phyloP scores from a whole-genome alignment of 1,140 invertebrate species.

The Bombus impatiens region DNA sequence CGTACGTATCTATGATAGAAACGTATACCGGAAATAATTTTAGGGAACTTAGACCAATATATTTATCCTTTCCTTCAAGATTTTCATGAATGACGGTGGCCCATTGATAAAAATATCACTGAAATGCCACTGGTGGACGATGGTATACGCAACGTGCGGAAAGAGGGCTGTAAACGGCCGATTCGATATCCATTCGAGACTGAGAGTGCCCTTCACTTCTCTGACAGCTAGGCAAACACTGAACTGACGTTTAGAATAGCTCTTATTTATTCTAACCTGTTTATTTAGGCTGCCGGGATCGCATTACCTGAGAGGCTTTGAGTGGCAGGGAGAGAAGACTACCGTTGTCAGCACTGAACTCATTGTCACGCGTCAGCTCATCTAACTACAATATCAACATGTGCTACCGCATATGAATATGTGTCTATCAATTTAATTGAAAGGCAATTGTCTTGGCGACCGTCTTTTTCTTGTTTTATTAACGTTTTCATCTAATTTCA shows the following conservation, averaged over 20 bases:
- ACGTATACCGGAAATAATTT: neutral
- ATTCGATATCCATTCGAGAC: slow-evolving; percentile 74
- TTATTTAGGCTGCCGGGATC: slow-evolving; percentile 79
- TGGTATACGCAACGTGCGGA: slow-evolving; percentile 32
- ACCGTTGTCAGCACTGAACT: slow-evolving; percentile 70
- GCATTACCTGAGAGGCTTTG: slow-evolving; percentile 75
- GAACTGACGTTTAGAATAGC: slow-evolving; percentile 78
- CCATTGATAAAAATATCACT: slow-evolving; percentile 56
- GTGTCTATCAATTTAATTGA: neutral
- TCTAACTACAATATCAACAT: slow-evolving; percentile 47
- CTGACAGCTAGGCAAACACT: slow-evolving; percentile 79
- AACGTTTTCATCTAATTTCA: neutral
- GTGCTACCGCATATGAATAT: slow-evolving; percentile 8
- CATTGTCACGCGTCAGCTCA: slow-evolving; percentile 69
- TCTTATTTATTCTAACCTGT: slow-evolving; percentile 79
- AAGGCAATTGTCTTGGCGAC: neutral
- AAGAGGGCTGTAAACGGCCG: slow-evolving; percentile 67
- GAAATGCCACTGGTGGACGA: slow-evolving; percentile 27
- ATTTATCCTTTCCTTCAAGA: neutral
- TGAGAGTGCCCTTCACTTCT: slow-evolving; percentile 67
- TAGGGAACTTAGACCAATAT: neutral
- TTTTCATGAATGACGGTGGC: neutral
- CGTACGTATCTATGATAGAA: neutral
- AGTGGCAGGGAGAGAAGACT: slow-evolving; percentile 69
- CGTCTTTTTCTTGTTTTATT: neutral